Base-by-base conservation (phyloP, 2,888 invertebrate genomes). In the Apamea epomidion region DNA sequence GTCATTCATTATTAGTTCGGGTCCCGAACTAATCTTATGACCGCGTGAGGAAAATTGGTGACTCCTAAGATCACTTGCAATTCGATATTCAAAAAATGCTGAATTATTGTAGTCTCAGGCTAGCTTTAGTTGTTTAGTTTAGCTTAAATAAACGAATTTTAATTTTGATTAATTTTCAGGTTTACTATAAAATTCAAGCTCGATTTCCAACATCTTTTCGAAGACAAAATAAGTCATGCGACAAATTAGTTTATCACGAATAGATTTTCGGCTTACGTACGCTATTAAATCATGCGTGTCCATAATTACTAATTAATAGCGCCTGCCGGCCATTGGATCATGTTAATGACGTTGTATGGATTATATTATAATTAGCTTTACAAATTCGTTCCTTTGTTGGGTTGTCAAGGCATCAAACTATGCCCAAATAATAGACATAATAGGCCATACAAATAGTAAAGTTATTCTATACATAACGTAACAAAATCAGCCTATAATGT, bases 261-360 rank as follows among this genome's bases (percentile, higher is more conserved):
- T 54, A 81, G 4, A 81, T 74, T 75, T 62, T 78, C 45, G 12
- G 51, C 67, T 69, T 73, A 64, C 32, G 60, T 68, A 1, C 60
- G n/a, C 73, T 62, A 84, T 82, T 84, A 70, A 81, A 68, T 84
- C 51, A 79, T 48, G 76, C 42, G 65, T 48, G 48, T 45, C 45
- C n/a, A 54, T 85, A 84, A 81, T 81, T 76, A 72, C 62, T 70
- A 64, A 85, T 80, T 80, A 80, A 70, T 74, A 67, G 48, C 60
- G 32, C 45, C 14, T 54, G 48, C 25, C n/a, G 16, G 45, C 74
- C 18, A 60, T 74, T 68, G 71, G 14, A 78, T 64, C 42, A 60
- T 62, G 70, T n/a, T 71, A 76, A 74, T 74, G 48, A 60, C 42
- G 16, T 70, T 54, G 6, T 69, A 69, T 64, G n/a, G 64, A 69